These are phyloP conservation scores for Protobothrops mucrosquamatus DNA, from an alignment of 2,113 vertebrate genomes.

Conservation along the genomic window DNA sequence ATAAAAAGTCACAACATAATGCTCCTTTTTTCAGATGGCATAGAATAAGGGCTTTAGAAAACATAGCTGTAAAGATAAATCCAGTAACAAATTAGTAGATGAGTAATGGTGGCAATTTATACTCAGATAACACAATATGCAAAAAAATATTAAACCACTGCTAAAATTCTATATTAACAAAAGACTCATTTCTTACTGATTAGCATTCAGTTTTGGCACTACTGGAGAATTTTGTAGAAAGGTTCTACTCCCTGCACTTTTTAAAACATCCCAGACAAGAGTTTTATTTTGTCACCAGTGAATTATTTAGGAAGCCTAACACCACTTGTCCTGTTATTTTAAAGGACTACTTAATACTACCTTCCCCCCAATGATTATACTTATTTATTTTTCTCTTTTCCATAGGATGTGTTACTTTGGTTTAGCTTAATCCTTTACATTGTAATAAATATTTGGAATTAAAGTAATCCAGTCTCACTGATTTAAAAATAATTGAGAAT, in stretches of 20 bases:
- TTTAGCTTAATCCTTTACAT: constrained; percentile 13
- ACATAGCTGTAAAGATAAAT: background rate
- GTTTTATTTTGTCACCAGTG: background rate
- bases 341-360: background rate
- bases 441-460: background rate
- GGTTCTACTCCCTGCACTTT: background rate
- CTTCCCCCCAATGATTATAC: background rate
- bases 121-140: background rate
- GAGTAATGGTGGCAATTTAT: background rate
- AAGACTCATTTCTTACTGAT: background rate
- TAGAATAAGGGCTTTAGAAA: background rate
- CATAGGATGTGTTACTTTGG: background rate
- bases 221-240: background rate
- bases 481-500: background rate
- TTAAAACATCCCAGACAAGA: background rate
- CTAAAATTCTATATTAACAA: background rate
- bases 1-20: background rate
- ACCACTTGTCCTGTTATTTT: background rate
- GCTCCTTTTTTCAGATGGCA: background rate
- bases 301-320: constrained; percentile 9
- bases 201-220: background rate
- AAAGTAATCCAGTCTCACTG: background rate
- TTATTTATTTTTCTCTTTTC: constrained; percentile 16
- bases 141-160: background rate
- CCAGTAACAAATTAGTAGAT: background rate